Evolutionary conservation across 2,113 vertebrate species (phyloP).

Genomic region (Chlorodrepanis virens): DNA sequence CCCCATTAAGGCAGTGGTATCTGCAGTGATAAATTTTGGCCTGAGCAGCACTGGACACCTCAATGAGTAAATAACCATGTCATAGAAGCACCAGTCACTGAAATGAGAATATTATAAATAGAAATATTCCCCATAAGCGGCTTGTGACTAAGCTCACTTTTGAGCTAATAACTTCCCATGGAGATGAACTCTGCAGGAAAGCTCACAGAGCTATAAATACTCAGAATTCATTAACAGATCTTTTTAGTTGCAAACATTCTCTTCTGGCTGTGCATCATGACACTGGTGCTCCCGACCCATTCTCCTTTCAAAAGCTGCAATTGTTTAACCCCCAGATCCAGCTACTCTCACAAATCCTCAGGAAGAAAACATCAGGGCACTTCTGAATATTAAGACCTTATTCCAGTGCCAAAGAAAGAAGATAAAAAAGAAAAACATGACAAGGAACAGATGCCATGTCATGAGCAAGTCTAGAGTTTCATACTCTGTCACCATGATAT

Average conservation of each 20-base stretch:
- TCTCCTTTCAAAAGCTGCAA: conserved; percentile 46
- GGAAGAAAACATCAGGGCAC: conserved; percentile 50
- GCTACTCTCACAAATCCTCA: conserved; percentile 7
- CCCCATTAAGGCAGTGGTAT: not conserved
- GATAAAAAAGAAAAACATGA: not conserved
- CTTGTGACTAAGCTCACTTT: conserved; percentile 64
- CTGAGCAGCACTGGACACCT: not conserved
- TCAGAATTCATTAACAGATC: conserved; percentile 62
- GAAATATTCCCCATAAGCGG: conserved; percentile 37
- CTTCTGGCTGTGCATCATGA: conserved; percentile 44
- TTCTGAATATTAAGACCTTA: not conserved
- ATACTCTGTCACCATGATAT: too few relatives aligned
- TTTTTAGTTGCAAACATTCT: conserved; percentile 48
- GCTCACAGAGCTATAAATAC: conserved; percentile 63
- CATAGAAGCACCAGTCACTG: not conserved
- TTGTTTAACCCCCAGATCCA: conserved; percentile 27
- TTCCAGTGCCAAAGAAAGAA: not conserved
- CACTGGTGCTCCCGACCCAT: conserved; percentile 15
- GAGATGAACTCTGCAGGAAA: conserved; percentile 54
- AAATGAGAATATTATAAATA: conserved; percentile 45
- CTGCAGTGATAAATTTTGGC: not conserved
- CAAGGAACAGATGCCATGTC: not conserved
- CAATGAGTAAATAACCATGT: not conserved
- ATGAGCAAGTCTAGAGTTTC: not conserved
- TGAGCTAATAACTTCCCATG: conserved; percentile 63